Conservation (phyloP, 2,888 invertebrate species). For the Caenorhabditis becei region DNA sequence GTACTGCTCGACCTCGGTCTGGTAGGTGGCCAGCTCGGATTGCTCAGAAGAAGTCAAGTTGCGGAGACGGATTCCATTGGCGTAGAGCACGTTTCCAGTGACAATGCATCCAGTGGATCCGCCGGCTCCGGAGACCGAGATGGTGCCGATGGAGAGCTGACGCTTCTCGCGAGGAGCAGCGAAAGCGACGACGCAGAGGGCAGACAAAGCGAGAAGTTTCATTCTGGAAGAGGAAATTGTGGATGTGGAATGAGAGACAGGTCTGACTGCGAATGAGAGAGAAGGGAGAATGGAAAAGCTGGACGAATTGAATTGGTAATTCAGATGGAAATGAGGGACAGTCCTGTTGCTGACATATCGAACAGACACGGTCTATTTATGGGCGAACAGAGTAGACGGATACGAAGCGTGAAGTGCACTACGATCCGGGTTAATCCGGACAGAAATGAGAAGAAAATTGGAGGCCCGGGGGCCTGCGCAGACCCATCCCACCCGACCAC, state of each 20-base stretch:
- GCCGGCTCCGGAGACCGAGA: conserved; percentile 75
- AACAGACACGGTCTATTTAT: conserved; percentile 49
- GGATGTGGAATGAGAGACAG: background rate
- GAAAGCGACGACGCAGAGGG: conserved; percentile 55
- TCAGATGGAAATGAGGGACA: background rate
- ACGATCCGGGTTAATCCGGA: conserved; percentile 56
- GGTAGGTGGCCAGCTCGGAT: conserved; percentile 68
- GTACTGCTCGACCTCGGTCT: conserved; percentile 70
- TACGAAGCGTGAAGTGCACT: conserved; percentile 54
- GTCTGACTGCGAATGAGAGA: background rate
- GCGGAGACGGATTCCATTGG: conserved; percentile 76
- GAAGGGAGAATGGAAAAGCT: conserved; percentile 12
- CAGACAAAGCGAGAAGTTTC: conserved; percentile 51
- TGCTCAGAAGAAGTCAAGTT: conserved; percentile 74
- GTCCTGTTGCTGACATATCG: conserved; percentile 5
- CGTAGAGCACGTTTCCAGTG: conserved; percentile 76
- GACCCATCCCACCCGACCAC: conserved; percentile 35
- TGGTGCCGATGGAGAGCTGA: conserved; percentile 72
- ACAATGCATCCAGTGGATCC: conserved; percentile 80
- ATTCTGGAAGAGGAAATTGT: no score
- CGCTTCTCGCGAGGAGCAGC: conserved; percentile 74
- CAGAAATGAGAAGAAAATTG: conserved; percentile 32
- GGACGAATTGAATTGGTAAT: conserved; percentile 26
- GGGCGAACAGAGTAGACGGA: conserved; percentile 32
- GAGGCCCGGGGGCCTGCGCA: conserved; percentile 16